Evolutionary conservation across 2,113 vertebrate genomes (phyloP), one percentile per base, ranked within the genome.

Genomic region (Dryoscopus gambensis): DNA sequence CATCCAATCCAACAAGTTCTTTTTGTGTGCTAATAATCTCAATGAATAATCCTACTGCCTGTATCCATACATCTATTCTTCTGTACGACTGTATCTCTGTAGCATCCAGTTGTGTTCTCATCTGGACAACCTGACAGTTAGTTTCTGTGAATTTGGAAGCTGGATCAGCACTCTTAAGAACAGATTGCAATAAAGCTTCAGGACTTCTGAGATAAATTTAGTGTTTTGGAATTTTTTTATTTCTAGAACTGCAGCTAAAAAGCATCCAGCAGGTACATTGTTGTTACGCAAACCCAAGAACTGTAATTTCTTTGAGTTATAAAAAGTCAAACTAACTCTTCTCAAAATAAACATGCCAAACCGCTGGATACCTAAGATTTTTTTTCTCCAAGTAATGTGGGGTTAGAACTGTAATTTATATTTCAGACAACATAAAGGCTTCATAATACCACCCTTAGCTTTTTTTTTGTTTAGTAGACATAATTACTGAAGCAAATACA

Each of bases 101-200:
- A 56, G 77, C 68, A 89, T 90, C 42, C 74, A 89, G 55, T 87
- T 82, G 78, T 90, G 64, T 64, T 95, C 47, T 93, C 31, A 17
- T 87, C 60, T 82, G 82, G 53, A 49, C 62, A 91, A 79, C 42
- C 73, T 92, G 89, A 55, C 47, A 30, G 62, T 86, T 91, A 50
- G 39, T 90, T 91, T 88, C 50, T 83, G 40, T 80, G 81, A 50
- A 59, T 68, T 63, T 89, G 67, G 69, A 87, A 93, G 70, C 93
- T 85, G 67, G 74, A 95, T 94, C 75, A 80, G 77, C 84, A 71
- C 44, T 76, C 67, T 79, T 82, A 82, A 73, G 82, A 93, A 77
- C 81, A 96, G 81, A 87, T 79, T 96, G 95, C 70, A 91, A 62
- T 93, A 96, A 62, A 89, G 91, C 70, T 93, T 89, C 31, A 89